Conservation (phyloP, 2,113 vertebrate genomes). For the Ameiurus melas region DNA sequence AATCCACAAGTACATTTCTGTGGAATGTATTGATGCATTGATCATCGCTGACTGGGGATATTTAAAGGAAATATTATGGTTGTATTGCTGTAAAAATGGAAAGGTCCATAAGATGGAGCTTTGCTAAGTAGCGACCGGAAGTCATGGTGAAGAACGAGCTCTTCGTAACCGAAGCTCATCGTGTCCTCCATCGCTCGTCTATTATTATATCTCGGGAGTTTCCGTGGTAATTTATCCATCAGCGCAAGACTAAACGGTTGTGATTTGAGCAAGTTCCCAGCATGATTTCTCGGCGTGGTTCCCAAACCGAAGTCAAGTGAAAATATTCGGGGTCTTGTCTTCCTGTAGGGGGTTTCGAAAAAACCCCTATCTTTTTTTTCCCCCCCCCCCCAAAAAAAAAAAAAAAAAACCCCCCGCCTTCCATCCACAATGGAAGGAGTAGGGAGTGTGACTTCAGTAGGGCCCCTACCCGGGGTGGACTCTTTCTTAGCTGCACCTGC, state of each 20-base stretch:
- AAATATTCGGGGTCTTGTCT: slow-evolving; percentile 4
- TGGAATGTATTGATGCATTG: background rate
- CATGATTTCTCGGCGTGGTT: background rate
- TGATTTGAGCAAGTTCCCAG: slow-evolving; percentile 15
- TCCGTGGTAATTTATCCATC: slow-evolving; percentile 2
- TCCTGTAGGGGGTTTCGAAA: no score
- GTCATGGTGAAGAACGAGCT: background rate
- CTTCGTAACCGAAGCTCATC: background rate
- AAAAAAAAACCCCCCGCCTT: no score
- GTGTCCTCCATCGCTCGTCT: background rate
- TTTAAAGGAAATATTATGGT: no score
- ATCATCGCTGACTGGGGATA: background rate
- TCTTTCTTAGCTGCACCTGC: slow-evolving; percentile 60
- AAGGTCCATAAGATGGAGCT: background rate
- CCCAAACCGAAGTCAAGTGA: slow-evolving; percentile 9
- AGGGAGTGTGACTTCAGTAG: background rate
- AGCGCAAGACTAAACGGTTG: background rate
- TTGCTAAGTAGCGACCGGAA: background rate
- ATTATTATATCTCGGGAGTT: slow-evolving; percentile 9
- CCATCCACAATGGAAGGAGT: background rate
- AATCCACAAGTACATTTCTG: background rate
- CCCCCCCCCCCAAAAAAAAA: no score
- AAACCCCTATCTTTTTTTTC: no score
- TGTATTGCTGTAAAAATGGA: background rate
- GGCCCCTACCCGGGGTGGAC: slow-evolving; percentile 46